Base-by-base conservation (phyloP, 2,797 vertebrate genomes). In the Sebastes steindachneri region DNA sequence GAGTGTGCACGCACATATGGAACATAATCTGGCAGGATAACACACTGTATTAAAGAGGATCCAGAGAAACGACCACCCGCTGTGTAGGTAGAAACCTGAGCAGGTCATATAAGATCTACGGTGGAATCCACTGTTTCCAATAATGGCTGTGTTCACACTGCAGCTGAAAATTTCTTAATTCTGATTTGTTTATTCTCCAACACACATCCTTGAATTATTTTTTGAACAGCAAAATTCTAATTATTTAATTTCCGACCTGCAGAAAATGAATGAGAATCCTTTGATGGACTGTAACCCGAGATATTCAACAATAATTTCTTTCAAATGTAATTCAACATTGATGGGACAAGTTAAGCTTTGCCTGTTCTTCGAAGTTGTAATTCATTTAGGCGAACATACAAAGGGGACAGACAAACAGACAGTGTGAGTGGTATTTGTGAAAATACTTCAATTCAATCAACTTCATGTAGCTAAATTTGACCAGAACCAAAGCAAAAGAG, bases 21-120 rank as follows among this genome's bases (percentile, higher is more conserved):
- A 91, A 92, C 80, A 82, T 77, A 93, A 92, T 88, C 89, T 79
- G 84, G 68, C 69, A 25, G 90, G 91, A 91, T 94, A 89, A 86
- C 57, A 58, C 70, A n/a, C 48, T 48, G 88, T 83, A 92, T 92
- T 90, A 92, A 86, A 89, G 84, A 86, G 75, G 76, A 91, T 91
- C 75, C 45, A 88, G 86, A 53, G 68, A 35, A 82, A 37, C 35
- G 91, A 92, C 93, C 92, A 93, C 93, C 93, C 86, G 82, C 78
- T 67, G 82, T 26, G 90, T n/a, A 66, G 59, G 9, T 69, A 69
- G 85, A 86, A 90, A 90, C 86, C 65, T 65, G 89, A 88, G 88
- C 59, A 59, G 78, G 70, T 62, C 69, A 5, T 17, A 25, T 11
- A 28, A 68, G 64, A 73, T 60, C 71, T 35, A 53, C 55, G 21